phyloP scores from a whole-genome alignment of 2,888 invertebrate genomes.

The Cynaeus angustus region DNA sequence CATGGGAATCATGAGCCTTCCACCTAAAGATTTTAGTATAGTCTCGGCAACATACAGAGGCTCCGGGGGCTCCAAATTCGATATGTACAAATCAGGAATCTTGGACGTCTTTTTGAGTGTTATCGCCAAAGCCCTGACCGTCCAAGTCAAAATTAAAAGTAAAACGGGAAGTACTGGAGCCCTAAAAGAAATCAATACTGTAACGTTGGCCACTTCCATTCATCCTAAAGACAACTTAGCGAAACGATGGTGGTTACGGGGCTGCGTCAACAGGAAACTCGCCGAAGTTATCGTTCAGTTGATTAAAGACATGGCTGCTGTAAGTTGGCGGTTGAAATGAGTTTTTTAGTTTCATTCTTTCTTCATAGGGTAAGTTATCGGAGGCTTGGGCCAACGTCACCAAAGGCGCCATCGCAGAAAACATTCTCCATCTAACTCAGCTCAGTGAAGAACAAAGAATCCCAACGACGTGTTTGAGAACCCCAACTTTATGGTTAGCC shows the following conservation, averaged over 20 bases:
- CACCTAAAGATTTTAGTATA: constrained; percentile 85
- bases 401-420: constrained; percentile 90
- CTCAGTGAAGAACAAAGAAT: constrained; percentile 83
- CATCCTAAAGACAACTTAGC: constrained; percentile 76
- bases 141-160: constrained; percentile 89
- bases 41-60: constrained; percentile 75
- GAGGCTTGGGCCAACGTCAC: constrained; percentile 91
- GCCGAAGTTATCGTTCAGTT: constrained; percentile 91
- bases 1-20: constrained; percentile 81
- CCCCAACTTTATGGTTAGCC: constrained; percentile 93
- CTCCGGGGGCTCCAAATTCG: constrained; percentile 71
- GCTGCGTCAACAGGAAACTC: constrained; percentile 87
- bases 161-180: constrained; percentile 73
- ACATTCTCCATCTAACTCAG: constrained; percentile 88
- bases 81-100: constrained; percentile 80
- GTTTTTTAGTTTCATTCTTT: constrained; percentile 7
- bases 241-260: constrained; percentile 89
- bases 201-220: constrained; percentile 77
- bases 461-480: constrained; percentile 86
- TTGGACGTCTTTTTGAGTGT: constrained; percentile 93
- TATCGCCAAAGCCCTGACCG: constrained; percentile 91
- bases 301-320: constrained; percentile 93
- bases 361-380: constrained; percentile 85
- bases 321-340: constrained; percentile 70
- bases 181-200: constrained; percentile 73